Evolutionary conservation across 2,888 invertebrate genomes (phyloP).

Genomic region (Lepidocyrtoides sp.): DNA sequence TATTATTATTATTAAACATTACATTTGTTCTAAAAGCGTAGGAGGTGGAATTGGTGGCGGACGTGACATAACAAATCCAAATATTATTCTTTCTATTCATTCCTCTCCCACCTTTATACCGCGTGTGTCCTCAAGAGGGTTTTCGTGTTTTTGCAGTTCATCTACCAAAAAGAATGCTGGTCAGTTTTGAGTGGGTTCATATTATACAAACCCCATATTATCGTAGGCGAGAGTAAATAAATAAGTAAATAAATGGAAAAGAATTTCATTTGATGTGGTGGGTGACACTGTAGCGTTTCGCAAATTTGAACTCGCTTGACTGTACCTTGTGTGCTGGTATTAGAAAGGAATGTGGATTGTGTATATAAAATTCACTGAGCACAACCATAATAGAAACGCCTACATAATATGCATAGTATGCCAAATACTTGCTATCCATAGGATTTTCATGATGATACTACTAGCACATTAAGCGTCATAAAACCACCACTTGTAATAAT

Average conservation of each 20-base stretch:
- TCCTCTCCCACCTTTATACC: neutral
- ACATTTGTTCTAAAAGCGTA: constrained; percentile 8
- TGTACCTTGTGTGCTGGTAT: constrained; percentile 29
- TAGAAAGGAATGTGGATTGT: constrained; percentile 8
- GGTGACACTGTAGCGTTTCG: neutral
- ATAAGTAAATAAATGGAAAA: neutral
- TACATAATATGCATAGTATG: neutral
- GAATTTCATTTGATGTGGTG: constrained; percentile 19
- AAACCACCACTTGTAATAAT: constrained; percentile 29
- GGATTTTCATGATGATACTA: neutral
- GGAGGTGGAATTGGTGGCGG: neutral
- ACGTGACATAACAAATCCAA: neutral
- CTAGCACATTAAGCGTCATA: constrained; percentile 38
- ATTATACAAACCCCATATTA: neutral
- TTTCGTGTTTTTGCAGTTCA: constrained; percentile 15
- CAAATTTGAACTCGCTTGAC: constrained; percentile 4
- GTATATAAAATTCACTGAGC: constrained; percentile 4
- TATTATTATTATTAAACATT: neutral
- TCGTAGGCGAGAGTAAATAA: constrained; percentile 25
- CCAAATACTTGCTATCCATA: too few relatives aligned
- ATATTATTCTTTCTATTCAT: constrained; percentile 5
- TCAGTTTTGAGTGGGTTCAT: neutral
- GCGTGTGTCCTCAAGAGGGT: constrained; percentile 4
- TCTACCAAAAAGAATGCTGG: constrained; percentile 6
- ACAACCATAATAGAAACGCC: neutral